Conservation (phyloP, 2,797 vertebrate species). For the Neosilurus hyrtlii region DNA sequence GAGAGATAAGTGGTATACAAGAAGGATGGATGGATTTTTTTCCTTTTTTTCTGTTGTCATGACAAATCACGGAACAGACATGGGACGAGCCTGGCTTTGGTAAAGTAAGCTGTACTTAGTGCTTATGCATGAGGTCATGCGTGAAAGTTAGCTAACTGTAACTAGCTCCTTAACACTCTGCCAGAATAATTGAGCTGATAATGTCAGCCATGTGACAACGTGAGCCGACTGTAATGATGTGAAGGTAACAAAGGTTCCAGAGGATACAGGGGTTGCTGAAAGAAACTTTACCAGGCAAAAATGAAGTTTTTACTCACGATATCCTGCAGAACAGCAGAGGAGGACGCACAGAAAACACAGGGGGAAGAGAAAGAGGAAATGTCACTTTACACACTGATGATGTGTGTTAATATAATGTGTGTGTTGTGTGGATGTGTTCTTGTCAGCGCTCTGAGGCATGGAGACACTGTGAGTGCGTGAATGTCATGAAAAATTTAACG, state of each 20-base stretch:
- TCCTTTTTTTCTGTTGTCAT: no score
- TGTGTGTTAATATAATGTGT: conserved; percentile 24
- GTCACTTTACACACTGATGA: conserved; percentile 32
- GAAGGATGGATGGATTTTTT: no score
- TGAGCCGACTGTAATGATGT: conserved; percentile 21
- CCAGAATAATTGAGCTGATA: neutral
- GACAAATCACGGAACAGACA: neutral
- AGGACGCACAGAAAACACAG: neutral
- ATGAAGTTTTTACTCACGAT: conserved; percentile 86
- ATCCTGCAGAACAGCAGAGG: conserved; percentile 75
- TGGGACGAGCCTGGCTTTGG: neutral
- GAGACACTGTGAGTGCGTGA: conserved; percentile 24
- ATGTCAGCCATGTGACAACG: conserved; percentile 1
- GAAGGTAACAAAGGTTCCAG: neutral
- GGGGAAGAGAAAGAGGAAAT: conserved; percentile 36
- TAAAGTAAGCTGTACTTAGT: neutral
- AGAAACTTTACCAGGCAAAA: conserved; percentile 38
- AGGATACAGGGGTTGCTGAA: neutral
- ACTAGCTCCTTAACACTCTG: neutral
- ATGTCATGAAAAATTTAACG: conserved; percentile 29
- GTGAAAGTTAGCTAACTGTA: neutral
- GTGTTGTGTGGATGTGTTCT: conserved; percentile 23
- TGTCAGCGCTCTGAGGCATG: conserved; percentile 30
- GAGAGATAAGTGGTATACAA: no score
- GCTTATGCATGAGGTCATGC: neutral